Base-by-base conservation (phyloP, 2,797 vertebrate species). In the Eurystomus glaucurus region DNA sequence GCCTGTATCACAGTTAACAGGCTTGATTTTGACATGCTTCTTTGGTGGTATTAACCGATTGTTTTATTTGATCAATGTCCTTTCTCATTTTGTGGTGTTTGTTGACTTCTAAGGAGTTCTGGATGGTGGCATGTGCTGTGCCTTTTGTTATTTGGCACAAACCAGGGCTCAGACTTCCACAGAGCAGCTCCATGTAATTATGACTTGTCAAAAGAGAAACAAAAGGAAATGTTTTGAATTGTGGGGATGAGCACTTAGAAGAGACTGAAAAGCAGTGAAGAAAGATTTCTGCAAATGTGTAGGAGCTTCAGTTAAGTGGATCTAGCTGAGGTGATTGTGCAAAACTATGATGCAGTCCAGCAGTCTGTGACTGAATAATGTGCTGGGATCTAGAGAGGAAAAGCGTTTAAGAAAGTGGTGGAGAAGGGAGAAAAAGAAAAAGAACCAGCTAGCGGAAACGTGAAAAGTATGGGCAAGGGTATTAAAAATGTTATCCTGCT, bases 141-240 rank as follows among this genome's bases (percentile, higher is more conserved):
- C 4, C 12, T 85, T 82, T 68, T 48, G 35, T 11, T 70, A 6
- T 21, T 25, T 60, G 45, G 39, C 33, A 64, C 25, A 74, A 45
- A 19, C 16, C 41, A 45, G 15, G 14, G 9, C 28, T 84, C 52
- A 64, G 10, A 26, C 6, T 80, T 70, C 45, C 28, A 23, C 2
- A 33, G 22, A 84, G 28, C 22, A 41, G 7, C 17, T 13, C 31
- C 0, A 0, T 37, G 51, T 12, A 54, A 72, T 25, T 0, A 0
- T 14, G 58, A 14, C 20, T 87, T 70, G n/a, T 77, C 51, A 22
- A 7, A 39, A 83, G 51, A 18, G 9, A 39, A 77, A 25, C 14
- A 14, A 35, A 35, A 82, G 71, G 4, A 77, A 94, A 43, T 22
- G 16, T 3, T 50, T 14, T 51, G 69, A 6, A 35, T 35, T 0